A percentile compares a stretch with the other conserved stretches of the same genome.
Conservation (phyloP, 2,888 invertebrate species). For the Myathropa florea region DNA sequence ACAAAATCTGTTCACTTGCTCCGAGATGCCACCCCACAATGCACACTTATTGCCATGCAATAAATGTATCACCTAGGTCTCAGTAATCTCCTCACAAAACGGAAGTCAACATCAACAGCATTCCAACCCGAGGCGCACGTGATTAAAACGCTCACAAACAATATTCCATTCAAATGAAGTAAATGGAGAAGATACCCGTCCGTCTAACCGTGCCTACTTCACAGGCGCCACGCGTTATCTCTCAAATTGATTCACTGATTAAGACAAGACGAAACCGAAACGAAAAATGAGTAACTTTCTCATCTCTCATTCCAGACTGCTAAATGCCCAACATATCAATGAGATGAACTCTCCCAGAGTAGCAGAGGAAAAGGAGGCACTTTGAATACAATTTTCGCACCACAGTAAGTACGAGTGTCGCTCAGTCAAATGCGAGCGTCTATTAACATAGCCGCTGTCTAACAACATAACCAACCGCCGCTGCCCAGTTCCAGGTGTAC, state of each 20-base stretch:
- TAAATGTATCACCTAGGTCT: not conserved
- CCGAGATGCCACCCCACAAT: too few species aligned
- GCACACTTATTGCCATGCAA: not conserved
- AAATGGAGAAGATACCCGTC: not conserved
- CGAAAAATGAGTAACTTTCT: conserved; percentile 6
- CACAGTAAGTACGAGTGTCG: conserved; percentile 18
- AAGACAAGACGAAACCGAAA: not conserved
- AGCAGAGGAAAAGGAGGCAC: conserved; percentile 42
- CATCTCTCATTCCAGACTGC: conserved; percentile 35
- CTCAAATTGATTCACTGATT: not conserved
- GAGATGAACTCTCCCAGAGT: conserved; percentile 58
- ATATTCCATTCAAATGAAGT: not conserved
- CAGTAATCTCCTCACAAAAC: not conserved
- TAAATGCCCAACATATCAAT: conserved; percentile 55
- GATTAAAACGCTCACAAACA: not conserved
- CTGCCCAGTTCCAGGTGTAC: conserved; percentile 40
- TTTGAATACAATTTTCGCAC: conserved; percentile 45
- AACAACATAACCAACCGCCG: not conserved
- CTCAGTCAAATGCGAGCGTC: not conserved
- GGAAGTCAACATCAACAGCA: not conserved
- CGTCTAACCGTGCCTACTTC: not conserved
- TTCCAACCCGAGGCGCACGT: not conserved
- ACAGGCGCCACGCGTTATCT: not conserved
- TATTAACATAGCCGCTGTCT: not conserved
- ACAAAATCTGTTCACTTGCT: too few species aligned